Base-by-base conservation (phyloP, 37 sponge, comb jelly and placozoan species). In the Agelas oroides region DNA sequence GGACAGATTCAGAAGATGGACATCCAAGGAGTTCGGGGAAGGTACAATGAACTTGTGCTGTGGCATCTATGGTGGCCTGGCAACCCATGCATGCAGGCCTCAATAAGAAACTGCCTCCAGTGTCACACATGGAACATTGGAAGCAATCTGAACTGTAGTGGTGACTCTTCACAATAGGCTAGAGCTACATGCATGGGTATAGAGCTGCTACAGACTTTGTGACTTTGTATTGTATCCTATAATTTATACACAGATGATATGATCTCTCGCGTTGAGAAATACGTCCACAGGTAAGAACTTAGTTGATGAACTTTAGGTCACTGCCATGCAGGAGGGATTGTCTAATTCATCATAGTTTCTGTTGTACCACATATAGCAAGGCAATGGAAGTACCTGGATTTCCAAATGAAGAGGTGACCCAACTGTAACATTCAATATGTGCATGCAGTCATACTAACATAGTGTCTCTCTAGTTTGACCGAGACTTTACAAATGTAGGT, bases 401-500 rank as follows among this genome's bases (percentile, higher is more conserved):
- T 75, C 76, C 76, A 58, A 56, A 27, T 56, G 60, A 75, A 27
- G 76, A 46, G 46, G 46, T 46, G 46, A 46, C 46, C 3, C 6
- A 3, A 46, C 8, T 46, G 46, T 46, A 8, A 46, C 46, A 46
- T 46, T 46, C 46, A 46, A 12, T 12, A 46, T 46, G 46, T 46
- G 46, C 46, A 46, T 8, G 8, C 46, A 12, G 6, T n/a, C n/a
- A n/a, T n/a, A n/a, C n/a, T n/a, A n/a, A n/a, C n/a, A n/a, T n/a
- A n/a, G n/a, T n/a, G n/a, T n/a, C n/a, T n/a, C n/a, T n/a, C n/a
- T n/a, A n/a, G n/a, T n/a, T 12, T 46, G 8, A 8, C 46, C 46
- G 6, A 46, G 46, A 3, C 8, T 8, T 46, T 8, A 12, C 46
- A 46, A 46, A 46, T 46, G 3, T 46, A 46, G 46, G 46, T 46